Percentiles rank a stretch among this genome's conserved stretches.
Conservation (phyloP, 2,797 vertebrate genomes). For the Poeciliopsis turneri region DNA sequence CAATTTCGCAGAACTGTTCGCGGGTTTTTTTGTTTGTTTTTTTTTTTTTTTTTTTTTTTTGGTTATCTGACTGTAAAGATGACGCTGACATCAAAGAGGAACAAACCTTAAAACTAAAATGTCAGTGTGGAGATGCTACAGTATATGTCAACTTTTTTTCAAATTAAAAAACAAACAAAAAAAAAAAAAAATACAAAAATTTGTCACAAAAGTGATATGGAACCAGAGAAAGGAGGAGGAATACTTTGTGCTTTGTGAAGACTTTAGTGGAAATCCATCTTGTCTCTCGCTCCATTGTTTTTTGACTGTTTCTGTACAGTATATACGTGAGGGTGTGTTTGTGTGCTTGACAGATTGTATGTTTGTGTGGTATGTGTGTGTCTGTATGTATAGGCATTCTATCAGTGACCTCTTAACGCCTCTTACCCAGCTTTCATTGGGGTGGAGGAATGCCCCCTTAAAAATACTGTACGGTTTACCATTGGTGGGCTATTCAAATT, state of each 20-base stretch:
- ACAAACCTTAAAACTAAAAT: conserved; percentile 70
- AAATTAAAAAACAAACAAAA: conserved; percentile 15
- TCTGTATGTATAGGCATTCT: conserved; percentile 99
- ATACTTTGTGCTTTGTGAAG: conserved; percentile 81
- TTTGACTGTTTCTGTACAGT: conserved; percentile 96
- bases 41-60: conserved; percentile 49
- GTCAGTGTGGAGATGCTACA: conserved; percentile 86
- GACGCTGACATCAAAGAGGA: conserved; percentile 78
- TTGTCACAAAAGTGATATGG: conserved; percentile 75
- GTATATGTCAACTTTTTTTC: conserved; percentile 85
- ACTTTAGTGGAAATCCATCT: conserved; percentile 89
- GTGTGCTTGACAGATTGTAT: conserved; percentile 81
- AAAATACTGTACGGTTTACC: conserved; percentile 97
- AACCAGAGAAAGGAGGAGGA: conserved; percentile 77
- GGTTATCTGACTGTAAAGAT: conserved; percentile 89
- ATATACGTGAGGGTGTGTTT: conserved; percentile 82
- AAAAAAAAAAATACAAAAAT: conserved; percentile 51
- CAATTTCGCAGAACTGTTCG: conserved; percentile 89
- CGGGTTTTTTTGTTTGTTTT: conserved; percentile 71
- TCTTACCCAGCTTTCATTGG: conserved; percentile 89
- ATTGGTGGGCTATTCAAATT: conserved; percentile 94
- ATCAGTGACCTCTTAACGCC: conserved; percentile 94
- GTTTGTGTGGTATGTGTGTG: conserved; percentile 95
- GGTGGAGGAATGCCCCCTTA: conserved; percentile 82
- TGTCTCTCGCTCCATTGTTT: conserved; percentile 93